Evolutionary conservation across 2,113 vertebrate genomes (phyloP), one percentile per base, ranked within the genome.

Genomic region (Cheilinus undulatus): DNA sequence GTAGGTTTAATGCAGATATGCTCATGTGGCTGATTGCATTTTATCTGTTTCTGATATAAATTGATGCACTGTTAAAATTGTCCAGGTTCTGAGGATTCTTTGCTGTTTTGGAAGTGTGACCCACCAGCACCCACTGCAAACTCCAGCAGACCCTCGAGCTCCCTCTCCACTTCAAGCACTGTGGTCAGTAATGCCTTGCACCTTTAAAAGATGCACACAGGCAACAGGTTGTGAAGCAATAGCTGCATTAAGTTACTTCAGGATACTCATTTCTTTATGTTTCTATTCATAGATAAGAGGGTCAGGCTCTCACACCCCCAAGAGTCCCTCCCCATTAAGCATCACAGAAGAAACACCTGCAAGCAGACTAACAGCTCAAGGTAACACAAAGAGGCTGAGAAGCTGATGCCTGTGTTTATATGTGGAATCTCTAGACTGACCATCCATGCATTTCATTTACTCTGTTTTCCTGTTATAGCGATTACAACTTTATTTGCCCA

Each of bases 81-180:
- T 71, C 52, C 48, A 96, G 96, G 96, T 81, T 91, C 95, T 49
- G 95, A 96, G 68, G 94, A 96, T 70, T 96, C 95, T 5, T 61
- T 96, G 76, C 93, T 87, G 83, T 80, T 94, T 76, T 97, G 96
- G 95, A 95, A 92, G 70, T 28, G 19, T 0, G 62, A 79, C 13
- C 85, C 76, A 36, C 82, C 90, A 9, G 89, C 86, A 9, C 84
- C 82, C 14, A 58, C 82, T 32, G 45, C 81, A 24, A 78, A 59
- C 84, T 93, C 92, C 7, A 92, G 91, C 68, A 92, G 63, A 54
- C 90, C 93, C 53, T 94, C 95, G 51, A 91, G 90, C 81, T 97
- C 96, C 52, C 93, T 95, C 5, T 97, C 96, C 59, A 98, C 97
- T n/a, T 95, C 93, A 64, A 97, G 97, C 88, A 99, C 97, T 43